Evolutionary conservation across 2,113 vertebrate species (phyloP), one percentile per base, ranked within the genome.

Genomic region (Fregetta grallaria): DNA sequence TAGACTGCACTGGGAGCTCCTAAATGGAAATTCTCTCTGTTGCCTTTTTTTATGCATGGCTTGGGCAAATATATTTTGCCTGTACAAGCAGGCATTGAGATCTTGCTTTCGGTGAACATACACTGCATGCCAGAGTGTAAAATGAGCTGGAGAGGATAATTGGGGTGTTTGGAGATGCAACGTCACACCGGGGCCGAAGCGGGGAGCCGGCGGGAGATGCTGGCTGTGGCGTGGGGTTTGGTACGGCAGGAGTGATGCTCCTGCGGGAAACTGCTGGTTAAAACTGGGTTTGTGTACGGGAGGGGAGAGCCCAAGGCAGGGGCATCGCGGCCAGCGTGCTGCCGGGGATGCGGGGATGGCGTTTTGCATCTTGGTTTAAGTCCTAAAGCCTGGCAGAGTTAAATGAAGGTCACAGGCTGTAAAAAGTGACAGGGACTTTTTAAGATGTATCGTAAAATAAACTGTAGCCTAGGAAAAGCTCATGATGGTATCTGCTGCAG

Each of bases 121-220:
- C 2, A 2, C 36, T 42, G 32, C 0, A 1, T 29, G 49, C 12
- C 36, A 23, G 72, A 15, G 25, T 3, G 32, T 34, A 16, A 20
- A 66, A 67, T 0, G 26, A 34, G 25, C 38, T 52, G 50, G 22
- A 34, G 17, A 26, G 32, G 21, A 7, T 61, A 56, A n/a, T 2
- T 15, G 59, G 53, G n/a, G 7, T 34, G 19, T 27, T 76, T 58
- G 58, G 49, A 34, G 47, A 19, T 23, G 63, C 29, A 25, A 3
- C 0, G 4, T 26, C 21, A 0, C 9, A 4, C 42, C 7, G 55
- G 49, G 19, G 13, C 15, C 1, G 3, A 59, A 52, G 27, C 0
- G 3, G 26, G 40, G 59, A 29, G 25, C 27, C 0, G 2, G 19
- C 0, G 6, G 36, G 65, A 13, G 32, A 13, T 45, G 40, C 65